A percentile compares a stretch with the other conserved stretches of the same genome.
Conservation (phyloP, 2,797 vertebrate genomes). For the Prunella strophiata region DNA sequence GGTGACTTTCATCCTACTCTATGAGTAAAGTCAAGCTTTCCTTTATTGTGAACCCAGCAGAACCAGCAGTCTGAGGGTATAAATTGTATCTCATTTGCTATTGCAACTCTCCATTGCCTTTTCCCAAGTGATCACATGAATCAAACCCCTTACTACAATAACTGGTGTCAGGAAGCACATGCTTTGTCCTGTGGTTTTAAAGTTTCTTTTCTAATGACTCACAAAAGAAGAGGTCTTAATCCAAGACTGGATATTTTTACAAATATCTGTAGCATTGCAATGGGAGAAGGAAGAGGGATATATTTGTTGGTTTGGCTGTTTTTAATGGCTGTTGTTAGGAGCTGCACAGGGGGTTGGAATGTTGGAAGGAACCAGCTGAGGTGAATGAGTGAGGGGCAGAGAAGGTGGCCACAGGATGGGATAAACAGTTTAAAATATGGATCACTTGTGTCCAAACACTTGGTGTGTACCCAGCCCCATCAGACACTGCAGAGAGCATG, state of each 20-base stretch:
- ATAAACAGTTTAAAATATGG: background rate
- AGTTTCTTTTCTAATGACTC: slow-evolving; percentile 2
- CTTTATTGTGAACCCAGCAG: background rate
- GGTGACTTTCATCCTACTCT: background rate
- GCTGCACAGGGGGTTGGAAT: background rate
- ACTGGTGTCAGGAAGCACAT: background rate
- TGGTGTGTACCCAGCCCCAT: rapidly evolving
- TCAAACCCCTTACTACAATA: background rate
- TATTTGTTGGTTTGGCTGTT: background rate
- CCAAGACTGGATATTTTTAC: background rate
- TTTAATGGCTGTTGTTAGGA: background rate
- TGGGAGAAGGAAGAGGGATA: background rate
- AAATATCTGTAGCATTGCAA: background rate
- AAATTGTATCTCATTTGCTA: background rate
- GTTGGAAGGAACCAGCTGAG: background rate
- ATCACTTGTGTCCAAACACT: background rate
- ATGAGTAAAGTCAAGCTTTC: background rate
- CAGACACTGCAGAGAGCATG: background rate
- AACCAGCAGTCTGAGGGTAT: background rate
- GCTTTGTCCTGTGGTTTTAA: background rate
- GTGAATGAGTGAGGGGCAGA: background rate
- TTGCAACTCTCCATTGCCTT: background rate
- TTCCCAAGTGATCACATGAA: background rate
- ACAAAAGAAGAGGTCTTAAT: background rate
- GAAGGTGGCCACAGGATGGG: background rate